A percentile compares a stretch with the other conserved stretches of the same genome.
Evolutionary conservation across 2,888 invertebrate genomes (phyloP).

Genomic region (Antheraea assamensis): DNA sequence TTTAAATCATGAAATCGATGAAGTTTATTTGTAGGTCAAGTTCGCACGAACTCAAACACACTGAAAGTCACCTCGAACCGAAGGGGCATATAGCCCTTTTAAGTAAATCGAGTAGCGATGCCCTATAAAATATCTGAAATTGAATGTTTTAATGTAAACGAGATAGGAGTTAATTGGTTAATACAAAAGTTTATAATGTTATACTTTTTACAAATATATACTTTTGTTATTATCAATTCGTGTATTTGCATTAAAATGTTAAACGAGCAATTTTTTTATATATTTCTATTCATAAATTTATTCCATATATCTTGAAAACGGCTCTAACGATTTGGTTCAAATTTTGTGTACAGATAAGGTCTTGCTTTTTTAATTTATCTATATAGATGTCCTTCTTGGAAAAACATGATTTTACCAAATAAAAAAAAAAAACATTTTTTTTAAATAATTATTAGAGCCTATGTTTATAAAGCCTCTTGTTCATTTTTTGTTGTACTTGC

Average conservation of each 20-base stretch:
- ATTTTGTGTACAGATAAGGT: too few relatives aligned
- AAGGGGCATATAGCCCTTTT: constrained; percentile 14
- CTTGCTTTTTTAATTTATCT: too few relatives aligned
- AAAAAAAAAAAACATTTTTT: too few relatives aligned
- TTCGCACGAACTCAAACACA: background rate
- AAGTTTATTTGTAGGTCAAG: background rate
- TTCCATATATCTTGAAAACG: too few relatives aligned
- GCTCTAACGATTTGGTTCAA: too few relatives aligned
- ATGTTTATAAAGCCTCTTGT: too few relatives aligned
- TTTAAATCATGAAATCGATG: background rate
- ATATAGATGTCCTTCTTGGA: too few relatives aligned
- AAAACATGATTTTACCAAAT: too few relatives aligned
- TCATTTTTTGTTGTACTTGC: too few relatives aligned
- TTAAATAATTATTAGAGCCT: too few relatives aligned
- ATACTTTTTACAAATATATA: background rate
- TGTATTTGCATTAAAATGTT: background rate
- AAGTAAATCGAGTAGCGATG: background rate
- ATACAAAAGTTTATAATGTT: background rate
- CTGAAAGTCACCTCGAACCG: constrained; percentile 4
- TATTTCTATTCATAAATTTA: too few relatives aligned
- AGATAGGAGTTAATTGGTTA: background rate
- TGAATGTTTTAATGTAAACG: background rate
- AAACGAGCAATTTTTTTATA: background rate
- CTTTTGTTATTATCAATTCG: too few relatives aligned
- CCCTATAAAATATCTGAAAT: constrained; percentile 2